Conservation (phyloP, 2,113 vertebrate genomes). For the Nesogale talazaci region DNA sequence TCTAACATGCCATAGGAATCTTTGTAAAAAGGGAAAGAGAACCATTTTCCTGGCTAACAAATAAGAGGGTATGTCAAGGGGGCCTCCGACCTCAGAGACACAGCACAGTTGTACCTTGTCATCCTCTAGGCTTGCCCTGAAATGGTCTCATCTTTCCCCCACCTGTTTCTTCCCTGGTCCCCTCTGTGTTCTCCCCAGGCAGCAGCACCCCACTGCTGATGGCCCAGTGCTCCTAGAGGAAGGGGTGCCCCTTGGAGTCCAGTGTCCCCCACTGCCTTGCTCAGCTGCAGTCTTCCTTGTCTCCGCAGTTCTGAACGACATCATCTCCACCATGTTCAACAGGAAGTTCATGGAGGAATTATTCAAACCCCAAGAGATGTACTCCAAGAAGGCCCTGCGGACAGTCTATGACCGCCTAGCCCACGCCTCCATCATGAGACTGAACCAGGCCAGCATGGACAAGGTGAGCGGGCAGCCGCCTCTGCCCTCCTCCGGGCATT, state of each 20-base stretch:
- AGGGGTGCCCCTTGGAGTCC: neutral
- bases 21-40: conserved; percentile 23
- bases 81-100: neutral
- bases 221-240: neutral
- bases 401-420: conserved; percentile 96
- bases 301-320: conserved; percentile 97
- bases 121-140: neutral
- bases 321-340: conserved; percentile 99
- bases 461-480: conserved; percentile 88
- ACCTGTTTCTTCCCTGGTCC: neutral
- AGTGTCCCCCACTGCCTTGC: neutral
- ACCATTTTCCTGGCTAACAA: neutral
- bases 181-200: neutral
- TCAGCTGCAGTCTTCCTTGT: conserved; percentile 69
- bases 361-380: conserved; percentile 98
- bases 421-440: conserved; percentile 98
- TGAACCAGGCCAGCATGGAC: conserved; percentile 99
- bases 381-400: conserved; percentile 96
- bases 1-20: neutral
- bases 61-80: neutral
- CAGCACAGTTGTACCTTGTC: neutral
- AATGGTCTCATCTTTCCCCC: neutral
- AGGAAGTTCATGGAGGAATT: conserved; percentile 97
- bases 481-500: neutral
- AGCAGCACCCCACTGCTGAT: neutral